These are phyloP conservation scores for Cordilura impudica DNA, from an alignment of 2,888 invertebrate species.

Conservation along the genomic window DNA sequence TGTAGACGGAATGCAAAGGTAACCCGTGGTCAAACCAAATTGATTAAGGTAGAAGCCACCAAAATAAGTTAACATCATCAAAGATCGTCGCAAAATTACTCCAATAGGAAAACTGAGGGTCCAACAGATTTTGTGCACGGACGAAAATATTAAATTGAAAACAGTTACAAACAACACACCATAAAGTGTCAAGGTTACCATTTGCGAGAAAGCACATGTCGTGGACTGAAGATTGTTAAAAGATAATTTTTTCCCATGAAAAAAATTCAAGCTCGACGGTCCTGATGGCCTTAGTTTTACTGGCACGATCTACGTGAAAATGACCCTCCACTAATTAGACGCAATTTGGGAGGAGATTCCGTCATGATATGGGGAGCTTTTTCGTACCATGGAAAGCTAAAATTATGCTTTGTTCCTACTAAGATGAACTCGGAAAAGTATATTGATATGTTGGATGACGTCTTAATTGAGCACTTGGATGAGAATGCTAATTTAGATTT, in stretches of 20 bases:
- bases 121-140: background rate
- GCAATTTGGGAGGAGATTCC: background rate
- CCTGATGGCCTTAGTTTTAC: background rate
- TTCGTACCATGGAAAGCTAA: background rate
- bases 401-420: background rate
- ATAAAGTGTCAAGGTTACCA: background rate
- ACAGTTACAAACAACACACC: background rate
- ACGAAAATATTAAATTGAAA: background rate
- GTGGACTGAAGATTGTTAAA: background rate
- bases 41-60: background rate
- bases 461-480: too few relatives aligned
- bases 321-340: background rate
- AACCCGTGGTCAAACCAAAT: too few relatives aligned
- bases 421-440: too few relatives aligned
- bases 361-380: background rate
- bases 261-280: background rate
- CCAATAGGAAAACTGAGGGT: background rate
- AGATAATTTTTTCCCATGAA: background rate
- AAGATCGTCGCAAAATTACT: too few relatives aligned
- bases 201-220: background rate
- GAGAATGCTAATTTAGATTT: too few relatives aligned
- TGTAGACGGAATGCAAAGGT: background rate
- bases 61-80: background rate
- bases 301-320: constrained; percentile 2
- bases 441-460: too few relatives aligned